Conservation (phyloP, 2,797 vertebrate species). For the Crenichthys baileyi region DNA sequence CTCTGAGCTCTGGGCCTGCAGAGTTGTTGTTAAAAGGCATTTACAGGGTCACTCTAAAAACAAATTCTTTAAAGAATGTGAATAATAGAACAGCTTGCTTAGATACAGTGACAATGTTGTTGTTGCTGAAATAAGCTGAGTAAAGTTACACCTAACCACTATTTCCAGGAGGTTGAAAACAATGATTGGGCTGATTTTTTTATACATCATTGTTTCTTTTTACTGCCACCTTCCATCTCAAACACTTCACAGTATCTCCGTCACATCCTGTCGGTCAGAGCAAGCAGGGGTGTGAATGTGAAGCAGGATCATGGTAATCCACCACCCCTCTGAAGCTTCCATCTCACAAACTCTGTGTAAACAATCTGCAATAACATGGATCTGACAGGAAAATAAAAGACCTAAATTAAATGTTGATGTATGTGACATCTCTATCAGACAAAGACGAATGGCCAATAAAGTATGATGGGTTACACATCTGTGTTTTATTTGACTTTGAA, state of each 20-base stretch:
- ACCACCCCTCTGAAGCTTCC: constrained; percentile 70
- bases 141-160: background rate
- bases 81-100: constrained; percentile 9
- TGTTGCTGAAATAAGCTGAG: background rate
- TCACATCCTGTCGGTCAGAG: constrained; percentile 50
- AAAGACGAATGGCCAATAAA: constrained; percentile 41
- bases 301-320: constrained; percentile 74
- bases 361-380: constrained; percentile 57
- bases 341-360: constrained; percentile 62
- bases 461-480: constrained; percentile 20
- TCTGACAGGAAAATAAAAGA: constrained; percentile 68
- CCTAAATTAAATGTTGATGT: constrained; percentile 61
- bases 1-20: constrained; percentile 45
- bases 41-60: constrained; percentile 11
- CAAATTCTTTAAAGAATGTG: constrained; percentile 11
- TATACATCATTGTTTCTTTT: constrained; percentile 29
- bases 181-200: constrained; percentile 47
- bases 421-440: constrained; percentile 42
- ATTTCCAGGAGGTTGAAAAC: background rate
- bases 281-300: constrained; percentile 59
- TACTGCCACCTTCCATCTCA: constrained; percentile 47
- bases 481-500: constrained; percentile 42
- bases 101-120: constrained; percentile 5
- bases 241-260: constrained; percentile 56
- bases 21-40: constrained; percentile 4